phyloP scores from a whole-genome alignment of 2,888 invertebrate species.

The Apomyelois bistriatella region DNA sequence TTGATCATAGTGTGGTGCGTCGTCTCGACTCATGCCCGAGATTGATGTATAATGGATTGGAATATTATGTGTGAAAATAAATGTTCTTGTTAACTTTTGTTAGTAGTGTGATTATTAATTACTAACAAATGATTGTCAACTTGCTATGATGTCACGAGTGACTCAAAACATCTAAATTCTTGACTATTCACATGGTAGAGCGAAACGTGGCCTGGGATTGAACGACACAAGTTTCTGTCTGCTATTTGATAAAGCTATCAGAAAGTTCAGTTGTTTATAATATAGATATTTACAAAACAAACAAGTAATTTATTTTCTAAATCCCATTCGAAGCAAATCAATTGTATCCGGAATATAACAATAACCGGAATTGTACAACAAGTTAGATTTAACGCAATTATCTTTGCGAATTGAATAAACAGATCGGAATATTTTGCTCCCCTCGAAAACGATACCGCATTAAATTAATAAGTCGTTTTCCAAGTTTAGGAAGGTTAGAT shows the following conservation, averaged over 20 bases:
- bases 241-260: no score
- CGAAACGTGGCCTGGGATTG: no score
- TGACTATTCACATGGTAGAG: no score
- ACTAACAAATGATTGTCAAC: no score
- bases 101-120: no score
- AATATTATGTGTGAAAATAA: no score
- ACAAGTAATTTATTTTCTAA: background rate
- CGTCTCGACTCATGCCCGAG: conserved; percentile 25
- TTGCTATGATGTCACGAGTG: no score
- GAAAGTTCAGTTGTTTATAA: no score
- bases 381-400: conserved; percentile 36
- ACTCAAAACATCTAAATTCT: no score
- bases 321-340: conserved; percentile 6
- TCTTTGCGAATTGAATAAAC: conserved; percentile 33
- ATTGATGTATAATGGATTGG: background rate
- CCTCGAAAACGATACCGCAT: conserved; percentile 43
- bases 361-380: conserved; percentile 26
- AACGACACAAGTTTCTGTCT: no score
- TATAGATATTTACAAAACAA: no score
- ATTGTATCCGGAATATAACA: conserved; percentile 8
- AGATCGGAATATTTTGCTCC: conserved; percentile 28
- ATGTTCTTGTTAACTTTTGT: no score
- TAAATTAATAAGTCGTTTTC: conserved; percentile 53
- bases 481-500: conserved; percentile 18
- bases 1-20: conserved; percentile 44